Evolutionary conservation across 2,888 invertebrate species (phyloP).

Genomic region (Phyllotreta cruciferae): DNA sequence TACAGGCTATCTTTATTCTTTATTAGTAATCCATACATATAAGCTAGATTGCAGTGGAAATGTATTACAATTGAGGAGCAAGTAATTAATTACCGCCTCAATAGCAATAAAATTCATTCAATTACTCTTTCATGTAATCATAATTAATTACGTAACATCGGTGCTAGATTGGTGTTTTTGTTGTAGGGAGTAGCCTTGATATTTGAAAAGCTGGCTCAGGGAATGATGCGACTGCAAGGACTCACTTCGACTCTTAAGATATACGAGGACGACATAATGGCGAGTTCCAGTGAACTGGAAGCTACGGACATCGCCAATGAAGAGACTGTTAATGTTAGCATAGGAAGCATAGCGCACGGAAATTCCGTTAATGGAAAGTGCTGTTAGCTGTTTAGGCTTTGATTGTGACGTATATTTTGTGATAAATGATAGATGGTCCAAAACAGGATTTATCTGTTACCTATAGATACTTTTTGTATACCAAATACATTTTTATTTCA

Average conservation of each 20-base stretch:
- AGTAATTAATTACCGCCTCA: too few species aligned
- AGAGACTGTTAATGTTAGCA: conserved; percentile 70
- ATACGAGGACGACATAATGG: conserved; percentile 64
- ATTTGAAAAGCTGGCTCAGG: conserved; percentile 71
- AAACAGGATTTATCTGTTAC: too few species aligned
- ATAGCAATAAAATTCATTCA: too few species aligned
- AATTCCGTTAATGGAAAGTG: conserved; percentile 66
- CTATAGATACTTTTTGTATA: too few species aligned
- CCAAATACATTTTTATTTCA: too few species aligned
- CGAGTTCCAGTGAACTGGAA: conserved; percentile 64
- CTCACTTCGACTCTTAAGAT: conserved; percentile 64
- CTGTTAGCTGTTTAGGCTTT: conserved; percentile 63
- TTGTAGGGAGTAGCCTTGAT: conserved; percentile 75
- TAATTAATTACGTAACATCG: too few species aligned
- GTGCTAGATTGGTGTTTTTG: conserved; percentile 2
- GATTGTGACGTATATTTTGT: too few species aligned
- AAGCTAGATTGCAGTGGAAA: too few species aligned
- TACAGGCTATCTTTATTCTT: background rate
- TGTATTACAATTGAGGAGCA: too few species aligned
- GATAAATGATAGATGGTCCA: too few species aligned
- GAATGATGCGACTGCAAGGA: conserved; percentile 64
- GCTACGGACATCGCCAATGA: conserved; percentile 70
- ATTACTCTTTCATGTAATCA: too few species aligned
- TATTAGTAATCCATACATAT: background rate
- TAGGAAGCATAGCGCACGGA: conserved; percentile 73